phyloP scores from a whole-genome alignment of 2,113 vertebrate genomes.

The Rhabdornis inornatus region DNA sequence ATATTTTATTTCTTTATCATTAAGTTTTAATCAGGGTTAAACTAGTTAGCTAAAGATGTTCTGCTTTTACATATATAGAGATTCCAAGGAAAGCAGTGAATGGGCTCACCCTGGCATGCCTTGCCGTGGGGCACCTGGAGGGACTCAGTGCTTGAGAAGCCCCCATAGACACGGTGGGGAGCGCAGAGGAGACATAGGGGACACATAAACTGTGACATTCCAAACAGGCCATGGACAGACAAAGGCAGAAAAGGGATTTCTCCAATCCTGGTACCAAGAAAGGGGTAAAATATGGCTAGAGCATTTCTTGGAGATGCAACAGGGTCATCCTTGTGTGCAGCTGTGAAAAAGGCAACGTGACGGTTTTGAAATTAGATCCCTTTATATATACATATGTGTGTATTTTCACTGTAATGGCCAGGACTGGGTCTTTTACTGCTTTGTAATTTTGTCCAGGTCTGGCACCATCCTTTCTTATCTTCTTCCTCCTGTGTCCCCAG shows the following conservation, averaged over 20 bases:
- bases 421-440: not conserved
- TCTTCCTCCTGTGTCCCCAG: not conserved
- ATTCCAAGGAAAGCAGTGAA: not conserved
- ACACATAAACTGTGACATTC: not conserved
- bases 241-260: not conserved
- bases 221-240: not conserved
- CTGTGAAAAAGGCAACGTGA: not conserved
- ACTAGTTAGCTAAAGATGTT: not conserved
- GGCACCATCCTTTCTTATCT: not conserved
- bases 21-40: not conserved
- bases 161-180: rapidly evolving
- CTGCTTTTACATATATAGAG: not conserved
- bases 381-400: not conserved
- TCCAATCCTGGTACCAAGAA: not conserved
- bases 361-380: not conserved
- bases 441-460: not conserved
- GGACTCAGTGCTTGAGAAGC: too few species aligned
- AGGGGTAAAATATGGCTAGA: not conserved
- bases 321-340: too few species aligned
- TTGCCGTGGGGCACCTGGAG: too few species aligned
- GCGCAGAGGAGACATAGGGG: not conserved
- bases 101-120: not conserved
- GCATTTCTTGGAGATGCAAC: not conserved
- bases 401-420: not conserved
- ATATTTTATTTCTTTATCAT: not conserved